These are phyloP conservation scores for Phenacoccus solenopsis DNA, from an alignment of 1,140 invertebrate genomes.

Conservation along the genomic window DNA sequence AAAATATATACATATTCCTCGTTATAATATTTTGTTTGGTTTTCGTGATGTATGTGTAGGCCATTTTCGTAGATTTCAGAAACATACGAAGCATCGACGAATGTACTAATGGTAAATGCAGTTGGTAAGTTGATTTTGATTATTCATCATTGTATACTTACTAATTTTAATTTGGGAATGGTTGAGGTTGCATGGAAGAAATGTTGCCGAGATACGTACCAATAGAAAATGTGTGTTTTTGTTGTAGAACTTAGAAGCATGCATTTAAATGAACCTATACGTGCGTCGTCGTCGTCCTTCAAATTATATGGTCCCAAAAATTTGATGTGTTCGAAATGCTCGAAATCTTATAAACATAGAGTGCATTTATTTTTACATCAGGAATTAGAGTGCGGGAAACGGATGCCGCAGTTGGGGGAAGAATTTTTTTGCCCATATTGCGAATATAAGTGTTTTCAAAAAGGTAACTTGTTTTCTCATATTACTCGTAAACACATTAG, in stretches of 20 bases:
- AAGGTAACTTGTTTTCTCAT: conserved; percentile 26
- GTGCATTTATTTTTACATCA: conserved; percentile 24
- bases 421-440: conserved; percentile 25
- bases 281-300: neutral
- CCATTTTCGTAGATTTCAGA: no score
- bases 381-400: conserved; percentile 21
- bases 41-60: no score
- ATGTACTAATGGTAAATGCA: no score
- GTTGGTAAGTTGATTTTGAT: no score
- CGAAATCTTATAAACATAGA: conserved; percentile 28
- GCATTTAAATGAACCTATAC: no score
- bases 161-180: no score
- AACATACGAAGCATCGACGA: no score
- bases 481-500: conserved; percentile 19
- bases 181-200: no score
- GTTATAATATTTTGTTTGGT: neutral
- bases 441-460: conserved; percentile 28
- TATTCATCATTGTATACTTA: no score
- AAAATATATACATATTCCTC: neutral
- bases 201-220: no score
- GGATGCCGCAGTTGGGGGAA: conserved; percentile 12
- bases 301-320: conserved; percentile 6
- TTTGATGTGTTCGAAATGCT: conserved; percentile 25
- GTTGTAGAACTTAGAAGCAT: no score
- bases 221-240: neutral